Evolutionary conservation across 2,113 vertebrate species (phyloP), one percentile per base, ranked within the genome.

Genomic region (Varanus komodoensis): DNA sequence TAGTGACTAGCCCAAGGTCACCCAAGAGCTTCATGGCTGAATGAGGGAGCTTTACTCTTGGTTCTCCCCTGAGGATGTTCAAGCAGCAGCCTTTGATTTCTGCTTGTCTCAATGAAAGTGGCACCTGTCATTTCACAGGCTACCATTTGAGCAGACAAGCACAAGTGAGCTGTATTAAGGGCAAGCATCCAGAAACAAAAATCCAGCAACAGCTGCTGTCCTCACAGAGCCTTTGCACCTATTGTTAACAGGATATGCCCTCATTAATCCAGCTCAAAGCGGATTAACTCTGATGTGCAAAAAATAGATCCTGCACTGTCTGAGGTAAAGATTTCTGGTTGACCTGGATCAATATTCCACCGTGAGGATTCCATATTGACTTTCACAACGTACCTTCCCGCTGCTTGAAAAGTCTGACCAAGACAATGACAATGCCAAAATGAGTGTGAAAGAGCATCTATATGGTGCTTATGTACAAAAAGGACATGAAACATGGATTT

Each of bases 281-380:
- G 73, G 93, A 89, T 95, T 89, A 95, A 34, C 29, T 0, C 11
- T 0, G 2, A 19, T 64, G 84, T 0, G 54, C 89, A 92, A 82
- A 94, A 95, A 96, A 96, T 94, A 96, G 95, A 90, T 9, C 0
- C 4, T 89, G 94, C 95, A 71, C 93, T 74, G 86, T 61, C 86
- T 74, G 86, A 93, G 89, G 91, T 92, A 91, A 92, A 84, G 3
- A 11, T 6, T 2, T 8, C 86, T 5, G n/a, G 64, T 0, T 29
- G 87, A 8, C 0, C 0, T 67, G 82, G 93, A 92, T 91, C 91
- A 92, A 4, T 0, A 0, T 44, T 75, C 54, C 71, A 0, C 0
- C 2, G 54, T 0, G 3, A 75, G 7, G 73, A 71, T 64, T 61
- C 74, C 8, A 85, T 34, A 17, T 17, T 0, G 0, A 1, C 73